phyloP scores from a whole-genome alignment of 2,113 vertebrate species.

The Psilopogon haemacephalus region DNA sequence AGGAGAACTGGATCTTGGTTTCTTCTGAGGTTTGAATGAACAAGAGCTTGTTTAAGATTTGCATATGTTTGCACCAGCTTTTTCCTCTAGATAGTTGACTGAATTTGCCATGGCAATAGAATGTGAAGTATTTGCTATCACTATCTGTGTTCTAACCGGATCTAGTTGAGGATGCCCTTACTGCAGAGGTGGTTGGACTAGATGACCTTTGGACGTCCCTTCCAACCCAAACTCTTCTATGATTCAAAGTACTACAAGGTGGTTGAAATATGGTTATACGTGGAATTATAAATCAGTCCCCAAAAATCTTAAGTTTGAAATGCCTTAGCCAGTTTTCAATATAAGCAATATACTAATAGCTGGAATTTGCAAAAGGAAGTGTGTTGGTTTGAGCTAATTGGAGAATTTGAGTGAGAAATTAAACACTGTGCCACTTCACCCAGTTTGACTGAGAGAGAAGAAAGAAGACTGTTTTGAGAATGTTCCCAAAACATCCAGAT shows the following conservation, averaged over 20 bases:
- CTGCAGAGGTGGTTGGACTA: no score
- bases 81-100: not conserved
- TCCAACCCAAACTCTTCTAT: no score
- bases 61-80: fast-evolving
- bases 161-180: no score
- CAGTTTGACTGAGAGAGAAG: no score
- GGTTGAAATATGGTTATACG: not conserved
- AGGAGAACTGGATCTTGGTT: not conserved
- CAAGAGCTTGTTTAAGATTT: not conserved
- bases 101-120: not conserved
- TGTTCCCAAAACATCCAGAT: no score
- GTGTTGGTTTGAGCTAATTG: no score
- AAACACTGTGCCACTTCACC: no score
- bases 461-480: no score
- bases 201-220: no score
- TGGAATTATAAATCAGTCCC: not conserved
- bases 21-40: not conserved
- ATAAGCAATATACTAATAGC: not conserved
- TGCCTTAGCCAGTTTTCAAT: not conserved
- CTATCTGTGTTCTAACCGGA: not conserved
- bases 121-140: not conserved
- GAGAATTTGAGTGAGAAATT: no score
- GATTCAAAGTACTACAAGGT: not conserved
- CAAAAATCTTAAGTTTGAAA: not conserved
- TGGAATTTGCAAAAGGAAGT: not conserved